phyloP scores from a whole-genome alignment of 2,797 vertebrate genomes.

The Danio jaintianensis region DNA sequence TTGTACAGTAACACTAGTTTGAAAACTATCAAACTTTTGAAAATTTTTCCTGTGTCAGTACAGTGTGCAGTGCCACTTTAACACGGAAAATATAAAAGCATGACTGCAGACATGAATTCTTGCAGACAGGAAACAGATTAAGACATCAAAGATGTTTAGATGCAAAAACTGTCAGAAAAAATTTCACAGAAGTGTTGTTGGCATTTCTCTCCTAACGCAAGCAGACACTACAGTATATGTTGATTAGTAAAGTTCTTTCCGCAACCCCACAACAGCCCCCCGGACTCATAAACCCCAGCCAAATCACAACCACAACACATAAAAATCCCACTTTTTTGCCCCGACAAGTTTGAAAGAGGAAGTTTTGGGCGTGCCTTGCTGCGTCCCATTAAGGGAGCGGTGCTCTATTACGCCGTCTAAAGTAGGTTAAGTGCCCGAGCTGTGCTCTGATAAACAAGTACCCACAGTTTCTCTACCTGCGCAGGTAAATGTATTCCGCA shows the following conservation, averaged over 20 bases:
- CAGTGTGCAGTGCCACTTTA: neutral
- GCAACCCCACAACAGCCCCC: conserved; percentile 31
- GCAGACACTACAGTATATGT: neutral
- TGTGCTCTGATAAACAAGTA: conserved; percentile 24
- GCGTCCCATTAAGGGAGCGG: conserved; percentile 36
- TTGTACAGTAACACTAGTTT: too few relatives aligned
- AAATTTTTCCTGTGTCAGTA: neutral
- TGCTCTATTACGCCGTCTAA: conserved; percentile 47
- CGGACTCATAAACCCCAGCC: conserved; percentile 34
- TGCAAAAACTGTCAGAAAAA: conserved; percentile 35
- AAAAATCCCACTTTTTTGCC: conserved; percentile 49
- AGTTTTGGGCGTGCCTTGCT: conserved; percentile 31
- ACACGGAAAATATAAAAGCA: neutral
- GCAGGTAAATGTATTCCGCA: conserved; percentile 54
- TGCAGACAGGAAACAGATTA: conserved; percentile 28
- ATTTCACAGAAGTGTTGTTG: conserved; percentile 16
- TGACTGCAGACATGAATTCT: conserved; percentile 1
- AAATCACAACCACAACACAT: conserved; percentile 46
- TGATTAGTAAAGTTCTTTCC: conserved; percentile 40
- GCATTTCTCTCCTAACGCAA: conserved; percentile 24
- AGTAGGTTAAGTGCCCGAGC: conserved; percentile 32
- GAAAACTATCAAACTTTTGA: too few relatives aligned
- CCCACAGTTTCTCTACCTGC: conserved; percentile 44
- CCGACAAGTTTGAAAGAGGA: conserved; percentile 54
- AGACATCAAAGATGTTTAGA: conserved; percentile 44